A percentile compares a stretch with the other conserved stretches of the same genome.
Conservation (phyloP, 2,797 vertebrate species). For the Phoeniculus purpureus region DNA sequence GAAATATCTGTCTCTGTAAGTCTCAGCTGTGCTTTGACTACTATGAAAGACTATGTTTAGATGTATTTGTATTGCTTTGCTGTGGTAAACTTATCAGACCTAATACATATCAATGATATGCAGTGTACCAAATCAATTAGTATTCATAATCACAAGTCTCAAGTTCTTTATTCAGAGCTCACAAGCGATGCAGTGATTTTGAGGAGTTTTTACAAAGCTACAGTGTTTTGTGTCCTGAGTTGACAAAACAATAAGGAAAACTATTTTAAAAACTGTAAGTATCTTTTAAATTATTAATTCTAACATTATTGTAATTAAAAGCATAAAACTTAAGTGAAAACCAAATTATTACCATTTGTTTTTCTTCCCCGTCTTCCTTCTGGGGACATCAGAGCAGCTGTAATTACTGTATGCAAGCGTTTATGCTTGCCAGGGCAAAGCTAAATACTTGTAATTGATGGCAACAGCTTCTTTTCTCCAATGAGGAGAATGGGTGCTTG, state of each 20-base stretch:
- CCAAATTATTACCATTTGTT: background rate
- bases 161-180: background rate
- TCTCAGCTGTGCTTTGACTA: background rate
- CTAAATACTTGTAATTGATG: constrained; percentile 36
- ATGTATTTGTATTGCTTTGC: background rate
- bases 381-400: background rate
- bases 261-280: background rate
- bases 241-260: background rate
- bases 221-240: background rate
- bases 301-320: background rate
- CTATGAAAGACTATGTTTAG: background rate
- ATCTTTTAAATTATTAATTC: background rate
- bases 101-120: background rate
- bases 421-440: constrained; percentile 20
- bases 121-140: background rate
- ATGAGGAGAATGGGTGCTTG: constrained; percentile 19
- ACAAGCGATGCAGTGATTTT: background rate
- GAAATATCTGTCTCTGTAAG: background rate
- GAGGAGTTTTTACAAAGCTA: background rate
- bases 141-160: background rate
- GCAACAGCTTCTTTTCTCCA: constrained; percentile 21
- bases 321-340: constrained; percentile 9
- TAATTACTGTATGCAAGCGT: constrained; percentile 24
- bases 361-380: constrained; percentile 18
- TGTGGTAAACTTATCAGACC: background rate